Percentiles rank a stretch among this genome's conserved stretches.
These are phyloP conservation scores for Montipora capitata DNA, from an alignment of 92 coral and sea anemone genomes.

Conservation along the genomic window DNA sequence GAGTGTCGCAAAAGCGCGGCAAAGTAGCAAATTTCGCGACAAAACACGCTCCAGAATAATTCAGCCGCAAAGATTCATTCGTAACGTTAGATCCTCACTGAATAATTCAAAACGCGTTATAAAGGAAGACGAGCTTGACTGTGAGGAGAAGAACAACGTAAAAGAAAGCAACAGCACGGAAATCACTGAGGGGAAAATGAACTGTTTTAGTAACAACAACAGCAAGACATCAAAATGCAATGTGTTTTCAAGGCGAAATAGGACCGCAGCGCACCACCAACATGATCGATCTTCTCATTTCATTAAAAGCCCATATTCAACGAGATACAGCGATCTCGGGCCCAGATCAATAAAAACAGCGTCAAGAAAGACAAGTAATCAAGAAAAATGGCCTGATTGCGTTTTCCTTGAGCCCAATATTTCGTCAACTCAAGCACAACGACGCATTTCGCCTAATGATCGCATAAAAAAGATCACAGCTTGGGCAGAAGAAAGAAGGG, in stretches of 20 bases:
- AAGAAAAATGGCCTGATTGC: constrained; percentile 13
- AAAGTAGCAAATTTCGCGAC: constrained; percentile 59
- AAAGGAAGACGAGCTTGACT: constrained; percentile 6
- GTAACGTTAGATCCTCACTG: constrained; percentile 59
- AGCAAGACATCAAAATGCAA: not conserved
- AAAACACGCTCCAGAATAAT: constrained; percentile 64
- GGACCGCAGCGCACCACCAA: too few species aligned
- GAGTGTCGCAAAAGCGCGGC: constrained; percentile 15
- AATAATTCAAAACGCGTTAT: not conserved
- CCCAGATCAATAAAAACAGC: not conserved
- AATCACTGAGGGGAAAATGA: not conserved
- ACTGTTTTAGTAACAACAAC: not conserved
- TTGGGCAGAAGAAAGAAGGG: constrained; percentile 4
- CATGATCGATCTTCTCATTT: too few species aligned
- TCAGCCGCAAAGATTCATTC: constrained; percentile 80
- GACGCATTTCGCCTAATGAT: not conserved
- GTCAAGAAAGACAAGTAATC: not conserved
- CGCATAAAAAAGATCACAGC: not conserved
- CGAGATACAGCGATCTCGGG: constrained; percentile 34
- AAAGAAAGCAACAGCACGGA: not conserved
- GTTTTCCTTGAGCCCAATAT: not conserved
- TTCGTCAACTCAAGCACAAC: not conserved
- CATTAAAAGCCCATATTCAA: not conserved
- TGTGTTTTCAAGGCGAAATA: constrained; percentile 7
- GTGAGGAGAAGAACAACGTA: not conserved